phyloP scores from a whole-genome alignment of 2,888 invertebrate genomes.

The Agapostemon virescens region DNA sequence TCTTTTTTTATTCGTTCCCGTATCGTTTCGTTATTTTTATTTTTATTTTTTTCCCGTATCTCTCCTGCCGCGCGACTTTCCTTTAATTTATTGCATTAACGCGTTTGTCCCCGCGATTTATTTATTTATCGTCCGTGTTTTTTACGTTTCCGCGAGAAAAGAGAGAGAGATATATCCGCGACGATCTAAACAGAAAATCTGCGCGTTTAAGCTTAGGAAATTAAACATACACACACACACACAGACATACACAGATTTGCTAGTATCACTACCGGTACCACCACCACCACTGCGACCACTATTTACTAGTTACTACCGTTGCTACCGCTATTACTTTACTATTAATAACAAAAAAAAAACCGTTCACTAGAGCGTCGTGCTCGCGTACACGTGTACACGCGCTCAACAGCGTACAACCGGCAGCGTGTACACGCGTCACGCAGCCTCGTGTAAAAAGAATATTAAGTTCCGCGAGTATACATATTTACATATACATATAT shows the following conservation, averaged over 20 bases:
- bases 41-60: background rate
- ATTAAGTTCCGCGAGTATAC: conserved; percentile 48
- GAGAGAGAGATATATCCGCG: background rate
- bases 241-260: conserved; percentile 40
- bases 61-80: conserved; percentile 23
- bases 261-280: conserved; percentile 59
- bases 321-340: conserved; percentile 43
- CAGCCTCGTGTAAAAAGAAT: conserved; percentile 17
- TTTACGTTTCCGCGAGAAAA: conserved; percentile 4
- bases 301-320: conserved; percentile 36
- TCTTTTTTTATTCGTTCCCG: background rate
- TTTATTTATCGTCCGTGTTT: conserved; percentile 60
- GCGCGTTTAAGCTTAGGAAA: conserved; percentile 25
- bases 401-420: conserved; percentile 10
- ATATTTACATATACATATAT: background rate
- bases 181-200: background rate
- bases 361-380: conserved; percentile 27
- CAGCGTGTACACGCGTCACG: conserved; percentile 11
- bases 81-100: conserved; percentile 59
- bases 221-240: conserved; percentile 34
- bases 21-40: conserved; percentile 11
- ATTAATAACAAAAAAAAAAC: conserved; percentile 9
- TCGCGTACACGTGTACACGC: conserved; percentile 17
- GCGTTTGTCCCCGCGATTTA: conserved; percentile 54
- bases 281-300: conserved; percentile 60